These are phyloP conservation scores for Phasia obesa DNA, from an alignment of 2,888 invertebrate species.

Conservation along the genomic window DNA sequence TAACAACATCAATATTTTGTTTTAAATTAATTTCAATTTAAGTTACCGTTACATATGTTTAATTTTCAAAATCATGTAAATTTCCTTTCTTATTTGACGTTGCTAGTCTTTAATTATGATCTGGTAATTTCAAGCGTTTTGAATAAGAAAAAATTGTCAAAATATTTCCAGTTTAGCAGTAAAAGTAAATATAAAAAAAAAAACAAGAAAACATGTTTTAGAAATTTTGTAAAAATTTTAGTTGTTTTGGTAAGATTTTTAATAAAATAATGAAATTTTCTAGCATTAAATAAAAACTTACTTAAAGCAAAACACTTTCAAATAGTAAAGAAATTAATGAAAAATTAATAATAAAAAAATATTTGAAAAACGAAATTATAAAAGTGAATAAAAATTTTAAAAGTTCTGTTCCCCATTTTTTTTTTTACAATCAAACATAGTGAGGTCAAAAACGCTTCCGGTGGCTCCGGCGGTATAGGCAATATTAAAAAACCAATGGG, in stretches of 20 bases:
- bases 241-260: not conserved
- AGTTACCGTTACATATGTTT: conserved; percentile 50
- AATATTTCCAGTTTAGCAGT: conserved; percentile 47
- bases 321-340: no score
- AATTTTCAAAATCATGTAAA: conserved; percentile 22
- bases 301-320: not conserved
- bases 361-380: no score
- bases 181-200: conserved; percentile 60
- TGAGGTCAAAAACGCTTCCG: no score
- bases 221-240: conserved; percentile 27
- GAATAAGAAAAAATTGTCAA: not conserved
- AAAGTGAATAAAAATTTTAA: no score
- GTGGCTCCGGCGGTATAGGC: no score
- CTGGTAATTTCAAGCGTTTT: conserved; percentile 26
- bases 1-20: conserved; percentile 50
- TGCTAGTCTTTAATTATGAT: conserved; percentile 51
- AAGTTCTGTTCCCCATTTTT: no score
- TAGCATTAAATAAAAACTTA: not conserved
- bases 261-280: not conserved
- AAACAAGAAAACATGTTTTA: conserved; percentile 29
- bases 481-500: no score
- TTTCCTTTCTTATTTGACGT: conserved; percentile 24
- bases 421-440: no score
- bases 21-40: conserved; percentile 28
- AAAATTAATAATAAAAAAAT: no score